phyloP scores from a whole-genome alignment of 2,888 invertebrate species.

The Congeria kusceri region DNA sequence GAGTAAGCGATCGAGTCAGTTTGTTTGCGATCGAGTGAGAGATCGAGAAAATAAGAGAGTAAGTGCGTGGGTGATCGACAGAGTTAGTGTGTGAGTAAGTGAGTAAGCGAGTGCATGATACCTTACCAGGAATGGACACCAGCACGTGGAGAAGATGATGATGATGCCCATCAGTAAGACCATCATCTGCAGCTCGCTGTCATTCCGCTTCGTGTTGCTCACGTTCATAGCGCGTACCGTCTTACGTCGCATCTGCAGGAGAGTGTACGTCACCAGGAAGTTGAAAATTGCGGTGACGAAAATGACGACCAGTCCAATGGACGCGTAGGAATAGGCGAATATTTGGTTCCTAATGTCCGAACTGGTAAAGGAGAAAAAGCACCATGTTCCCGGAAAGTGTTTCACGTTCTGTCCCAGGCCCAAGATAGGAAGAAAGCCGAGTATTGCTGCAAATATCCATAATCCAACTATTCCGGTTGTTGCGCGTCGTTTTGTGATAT shows the following conservation, averaged over 20 bases:
- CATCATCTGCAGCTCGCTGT: conserved; percentile 84
- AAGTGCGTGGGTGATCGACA: no score
- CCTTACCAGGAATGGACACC: conserved; percentile 84
- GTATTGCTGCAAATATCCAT: conserved; percentile 74
- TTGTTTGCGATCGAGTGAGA: no score
- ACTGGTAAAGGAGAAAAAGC: conserved; percentile 84
- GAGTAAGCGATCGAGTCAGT: no score
- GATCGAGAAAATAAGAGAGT: no score
- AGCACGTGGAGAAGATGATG: conserved; percentile 83
- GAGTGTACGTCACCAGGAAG: conserved; percentile 72
- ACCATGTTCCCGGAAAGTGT: conserved; percentile 85
- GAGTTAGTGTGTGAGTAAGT: no score
- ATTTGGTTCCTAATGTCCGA: conserved; percentile 66
- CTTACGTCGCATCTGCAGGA: conserved; percentile 75
- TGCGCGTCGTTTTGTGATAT: conserved; percentile 72
- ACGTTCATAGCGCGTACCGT: conserved; percentile 57
- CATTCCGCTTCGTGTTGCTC: conserved; percentile 53
- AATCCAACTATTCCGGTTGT: conserved; percentile 67
- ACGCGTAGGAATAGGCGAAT: conserved; percentile 80
- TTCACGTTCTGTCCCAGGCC: conserved; percentile 83
- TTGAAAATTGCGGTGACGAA: conserved; percentile 76
- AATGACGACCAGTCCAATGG: conserved; percentile 78
- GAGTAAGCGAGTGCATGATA: no score
- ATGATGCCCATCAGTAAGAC: conserved; percentile 84
- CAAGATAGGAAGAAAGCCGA: conserved; percentile 80